These are phyloP conservation scores for Notothenia rossii DNA, from an alignment of 2,113 vertebrate species.

Conservation along the genomic window DNA sequence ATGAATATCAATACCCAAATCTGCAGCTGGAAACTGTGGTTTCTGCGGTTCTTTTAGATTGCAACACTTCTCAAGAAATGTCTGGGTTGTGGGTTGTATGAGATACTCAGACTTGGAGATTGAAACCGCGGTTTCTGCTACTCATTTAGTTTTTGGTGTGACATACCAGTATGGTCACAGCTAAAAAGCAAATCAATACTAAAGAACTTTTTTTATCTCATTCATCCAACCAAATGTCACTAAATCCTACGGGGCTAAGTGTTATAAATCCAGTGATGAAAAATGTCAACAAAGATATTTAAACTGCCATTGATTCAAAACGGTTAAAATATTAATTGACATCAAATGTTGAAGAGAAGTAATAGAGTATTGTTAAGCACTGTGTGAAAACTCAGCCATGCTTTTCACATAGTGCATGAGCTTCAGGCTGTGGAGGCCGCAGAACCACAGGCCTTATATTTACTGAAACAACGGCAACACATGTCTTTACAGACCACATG, in stretches of 20 bases:
- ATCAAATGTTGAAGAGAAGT: background rate
- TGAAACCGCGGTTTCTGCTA: background rate
- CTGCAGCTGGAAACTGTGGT: conserved; percentile 4
- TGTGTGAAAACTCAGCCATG: background rate
- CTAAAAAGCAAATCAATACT: background rate
- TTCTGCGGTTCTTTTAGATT: background rate
- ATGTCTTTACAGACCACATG: background rate
- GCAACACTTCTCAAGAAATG: background rate
- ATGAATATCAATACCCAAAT: background rate
- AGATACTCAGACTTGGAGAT: background rate
- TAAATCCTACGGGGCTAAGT: background rate
- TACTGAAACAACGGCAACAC: background rate
- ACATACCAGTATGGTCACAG: background rate
- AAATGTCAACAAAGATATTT: background rate
- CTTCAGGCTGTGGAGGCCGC: background rate
- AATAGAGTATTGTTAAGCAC: background rate
- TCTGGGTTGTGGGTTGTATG: background rate
- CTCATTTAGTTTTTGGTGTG: background rate
- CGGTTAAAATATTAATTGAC: background rate
- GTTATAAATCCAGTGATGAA: background rate
- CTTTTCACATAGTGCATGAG: background rate
- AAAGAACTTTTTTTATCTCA: background rate
- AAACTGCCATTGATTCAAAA: background rate
- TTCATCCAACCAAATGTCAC: background rate
- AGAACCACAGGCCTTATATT: background rate